phyloP scores from a whole-genome alignment of 2,888 invertebrate species.

The Scaptomyza flava region DNA sequence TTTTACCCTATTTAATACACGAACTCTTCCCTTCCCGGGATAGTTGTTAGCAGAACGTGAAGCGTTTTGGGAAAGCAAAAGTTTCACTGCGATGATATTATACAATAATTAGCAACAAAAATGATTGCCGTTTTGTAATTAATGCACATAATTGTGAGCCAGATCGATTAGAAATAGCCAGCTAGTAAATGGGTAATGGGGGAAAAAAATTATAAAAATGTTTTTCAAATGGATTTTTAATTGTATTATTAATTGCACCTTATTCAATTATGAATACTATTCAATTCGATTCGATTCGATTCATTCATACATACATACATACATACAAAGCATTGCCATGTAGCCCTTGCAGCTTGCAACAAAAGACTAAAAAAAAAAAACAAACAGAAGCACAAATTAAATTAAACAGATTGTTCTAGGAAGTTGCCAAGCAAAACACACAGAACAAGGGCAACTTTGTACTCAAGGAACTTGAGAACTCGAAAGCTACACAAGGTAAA shows the following conservation, averaged over 20 bases:
- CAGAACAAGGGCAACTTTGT: conserved; percentile 37
- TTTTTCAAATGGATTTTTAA: conserved; percentile 72
- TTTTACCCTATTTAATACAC: background rate
- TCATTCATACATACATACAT: background rate
- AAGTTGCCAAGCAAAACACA: conserved; percentile 19
- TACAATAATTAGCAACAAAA: conserved; percentile 73
- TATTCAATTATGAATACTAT: conserved; percentile 78
- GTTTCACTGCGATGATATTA: conserved; percentile 54
- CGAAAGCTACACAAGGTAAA: conserved; percentile 24
- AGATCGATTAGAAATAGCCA: conserved; percentile 57
- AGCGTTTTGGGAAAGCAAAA: conserved; percentile 73
- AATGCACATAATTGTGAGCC: conserved; percentile 75
- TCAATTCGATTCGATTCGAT: conserved; percentile 34
- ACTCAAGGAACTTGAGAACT: conserved; percentile 29
- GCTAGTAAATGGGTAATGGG: conserved; percentile 58
- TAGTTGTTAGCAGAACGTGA: conserved; percentile 8
- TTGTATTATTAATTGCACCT: conserved; percentile 80
- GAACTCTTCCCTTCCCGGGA: background rate
- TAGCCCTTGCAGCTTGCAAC: conserved; percentile 25
- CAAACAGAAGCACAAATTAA: background rate
- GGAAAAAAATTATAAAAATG: conserved; percentile 64
- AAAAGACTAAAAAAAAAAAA: conserved; percentile 21
- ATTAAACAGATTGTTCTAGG: conserved; percentile 51
- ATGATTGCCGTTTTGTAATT: conserved; percentile 74
- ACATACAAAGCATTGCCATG: conserved; percentile 28